A percentile compares a stretch with the other conserved stretches of the same genome.
Evolutionary conservation across 2,888 invertebrate species (phyloP).

Genomic region (Xylota segnis): DNA sequence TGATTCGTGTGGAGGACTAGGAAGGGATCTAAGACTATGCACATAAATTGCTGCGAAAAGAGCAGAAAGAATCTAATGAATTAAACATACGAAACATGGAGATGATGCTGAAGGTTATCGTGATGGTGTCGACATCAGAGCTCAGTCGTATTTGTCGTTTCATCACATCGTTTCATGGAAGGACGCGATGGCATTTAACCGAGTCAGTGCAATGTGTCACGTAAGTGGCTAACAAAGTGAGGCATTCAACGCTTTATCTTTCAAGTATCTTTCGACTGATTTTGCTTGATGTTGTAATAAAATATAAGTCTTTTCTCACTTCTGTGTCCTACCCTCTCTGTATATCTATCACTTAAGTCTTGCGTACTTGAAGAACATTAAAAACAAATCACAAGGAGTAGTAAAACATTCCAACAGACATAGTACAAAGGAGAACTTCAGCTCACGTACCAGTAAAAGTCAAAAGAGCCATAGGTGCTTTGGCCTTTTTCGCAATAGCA

Average conservation of each 20-base stretch:
- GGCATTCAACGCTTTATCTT: not conserved
- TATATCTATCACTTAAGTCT: no score
- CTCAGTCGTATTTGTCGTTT: not conserved
- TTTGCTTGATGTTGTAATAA: not conserved
- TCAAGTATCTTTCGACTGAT: not conserved
- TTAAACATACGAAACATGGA: conserved; percentile 12
- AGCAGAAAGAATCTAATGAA: conserved; percentile 18
- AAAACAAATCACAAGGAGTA: no score
- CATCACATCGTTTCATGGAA: no score
- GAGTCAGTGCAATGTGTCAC: not conserved
- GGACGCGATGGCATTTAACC: not conserved
- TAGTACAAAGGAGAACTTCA: no score
- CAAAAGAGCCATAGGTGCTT: no score
- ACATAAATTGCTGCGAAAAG: not conserved
- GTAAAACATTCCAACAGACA: no score
- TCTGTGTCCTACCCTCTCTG: no score
- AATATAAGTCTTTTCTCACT: no score
- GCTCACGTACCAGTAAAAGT: no score
- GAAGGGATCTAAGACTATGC: not conserved
- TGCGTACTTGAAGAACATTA: no score
- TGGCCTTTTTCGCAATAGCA: no score
- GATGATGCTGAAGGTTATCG: not conserved
- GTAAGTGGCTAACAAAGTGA: not conserved
- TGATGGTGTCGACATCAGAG: not conserved
- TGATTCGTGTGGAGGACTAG: not conserved